A percentile compares a stretch with the other conserved stretches of the same genome.
These are phyloP conservation scores for Anseranas semipalmata DNA, from an alignment of 2,113 vertebrate species.

Conservation along the genomic window DNA sequence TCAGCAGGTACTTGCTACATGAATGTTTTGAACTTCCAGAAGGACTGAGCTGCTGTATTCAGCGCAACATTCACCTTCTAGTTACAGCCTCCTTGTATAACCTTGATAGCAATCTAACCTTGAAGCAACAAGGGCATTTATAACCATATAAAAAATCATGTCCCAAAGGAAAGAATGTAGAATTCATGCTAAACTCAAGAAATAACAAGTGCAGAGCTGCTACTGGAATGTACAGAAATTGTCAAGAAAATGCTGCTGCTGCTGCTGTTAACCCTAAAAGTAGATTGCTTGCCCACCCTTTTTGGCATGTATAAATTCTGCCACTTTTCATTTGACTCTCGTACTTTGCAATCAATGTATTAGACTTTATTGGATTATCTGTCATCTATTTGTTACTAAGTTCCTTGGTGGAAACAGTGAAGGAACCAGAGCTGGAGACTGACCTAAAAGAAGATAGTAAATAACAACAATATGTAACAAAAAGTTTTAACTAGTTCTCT, in stretches of 20 bases:
- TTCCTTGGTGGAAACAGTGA: not conserved
- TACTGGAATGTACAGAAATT: not conserved
- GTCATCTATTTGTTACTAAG: not conserved
- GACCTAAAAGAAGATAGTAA: not conserved
- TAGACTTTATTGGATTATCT: not conserved
- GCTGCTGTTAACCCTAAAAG: not conserved
- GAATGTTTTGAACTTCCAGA: not conserved
- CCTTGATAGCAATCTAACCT: not conserved
- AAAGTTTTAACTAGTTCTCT: not conserved
- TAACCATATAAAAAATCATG: not conserved
- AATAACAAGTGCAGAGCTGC: not conserved
- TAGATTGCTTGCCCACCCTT: not conserved
- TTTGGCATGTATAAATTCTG: not conserved
- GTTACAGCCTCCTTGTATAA: not conserved
- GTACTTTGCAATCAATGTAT: not conserved
- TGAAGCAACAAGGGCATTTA: not conserved
- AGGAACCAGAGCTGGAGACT: not conserved
- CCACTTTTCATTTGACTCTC: not conserved
- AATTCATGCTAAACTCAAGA: not conserved
- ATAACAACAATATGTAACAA: not conserved
- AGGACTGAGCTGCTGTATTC: not conserved
- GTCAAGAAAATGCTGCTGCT: not conserved
- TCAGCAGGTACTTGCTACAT: not conserved
- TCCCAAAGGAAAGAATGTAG: not conserved
- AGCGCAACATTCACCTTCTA: not conserved